phyloP scores from a whole-genome alignment of 2,888 invertebrate species.

The Netelia inedita region DNA sequence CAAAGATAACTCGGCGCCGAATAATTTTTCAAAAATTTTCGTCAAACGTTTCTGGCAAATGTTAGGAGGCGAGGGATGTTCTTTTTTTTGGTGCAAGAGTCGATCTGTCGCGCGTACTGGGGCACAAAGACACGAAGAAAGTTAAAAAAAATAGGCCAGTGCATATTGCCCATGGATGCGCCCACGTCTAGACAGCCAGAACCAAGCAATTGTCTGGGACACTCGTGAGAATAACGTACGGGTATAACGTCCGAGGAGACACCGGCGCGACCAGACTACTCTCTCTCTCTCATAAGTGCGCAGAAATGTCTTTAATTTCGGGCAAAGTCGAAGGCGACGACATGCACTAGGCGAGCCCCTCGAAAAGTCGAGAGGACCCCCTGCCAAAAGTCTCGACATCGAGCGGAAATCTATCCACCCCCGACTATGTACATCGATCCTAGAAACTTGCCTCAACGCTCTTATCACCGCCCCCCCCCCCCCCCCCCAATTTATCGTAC shows the following conservation, averaged over 20 bases:
- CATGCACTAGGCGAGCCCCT: constrained; percentile 37
- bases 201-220: constrained; percentile 81
- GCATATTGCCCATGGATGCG: constrained; percentile 71
- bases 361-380: constrained; percentile 30
- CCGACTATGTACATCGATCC: constrained; percentile 9
- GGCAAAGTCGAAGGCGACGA: constrained; percentile 34
- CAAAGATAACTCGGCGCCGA: constrained; percentile 57
- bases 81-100: constrained; percentile 31
- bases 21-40: constrained; percentile 61
- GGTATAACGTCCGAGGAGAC: constrained; percentile 56
- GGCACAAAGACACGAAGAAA: constrained; percentile 56
- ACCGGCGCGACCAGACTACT: constrained; percentile 61
- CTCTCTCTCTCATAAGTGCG: constrained; percentile 58
- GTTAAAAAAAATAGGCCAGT: constrained; percentile 37
- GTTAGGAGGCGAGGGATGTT: constrained; percentile 64
- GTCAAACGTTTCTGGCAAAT: constrained; percentile 77
- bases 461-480: no score
- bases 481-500: no score
- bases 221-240: constrained; percentile 77
- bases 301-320: constrained; percentile 66
- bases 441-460: constrained; percentile 23
- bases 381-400: constrained; percentile 51
- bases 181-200: constrained; percentile 83
- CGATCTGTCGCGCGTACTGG: constrained; percentile 6
- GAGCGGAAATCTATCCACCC: constrained; percentile 58